phyloP scores from a whole-genome alignment of 2,888 invertebrate species.

The Sinohyriopsis cumingii region DNA sequence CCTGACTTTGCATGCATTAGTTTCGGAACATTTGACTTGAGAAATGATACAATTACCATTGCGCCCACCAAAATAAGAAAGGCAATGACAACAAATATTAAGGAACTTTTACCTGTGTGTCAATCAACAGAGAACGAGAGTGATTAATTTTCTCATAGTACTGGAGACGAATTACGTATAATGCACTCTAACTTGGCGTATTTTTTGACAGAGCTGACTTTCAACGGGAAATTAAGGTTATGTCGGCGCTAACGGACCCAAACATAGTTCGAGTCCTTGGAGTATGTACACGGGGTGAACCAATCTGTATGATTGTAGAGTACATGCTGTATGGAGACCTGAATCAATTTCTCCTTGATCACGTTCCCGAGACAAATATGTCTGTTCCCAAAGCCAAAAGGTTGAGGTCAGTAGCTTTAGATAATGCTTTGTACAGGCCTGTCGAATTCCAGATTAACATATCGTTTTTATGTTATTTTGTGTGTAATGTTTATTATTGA shows the following conservation, averaged over 20 bases:
- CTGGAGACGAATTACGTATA: too few relatives aligned
- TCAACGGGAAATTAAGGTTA: conserved; percentile 86
- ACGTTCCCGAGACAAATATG: conserved; percentile 80
- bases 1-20: too few relatives aligned
- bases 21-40: too few relatives aligned
- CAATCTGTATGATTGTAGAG: conserved; percentile 89
- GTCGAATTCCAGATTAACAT: background rate
- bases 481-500: too few relatives aligned
- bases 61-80: too few relatives aligned
- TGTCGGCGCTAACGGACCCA: conserved; percentile 86
- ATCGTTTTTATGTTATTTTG: too few relatives aligned
- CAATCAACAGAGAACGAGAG: too few relatives aligned
- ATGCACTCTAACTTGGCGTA: too few relatives aligned
- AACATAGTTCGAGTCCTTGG: conserved; percentile 89
- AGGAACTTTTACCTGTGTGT: too few relatives aligned
- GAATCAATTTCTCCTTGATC: conserved; percentile 84
- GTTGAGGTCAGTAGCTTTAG: conserved; percentile 77
- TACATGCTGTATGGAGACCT: conserved; percentile 91
- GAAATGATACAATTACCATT: too few relatives aligned
- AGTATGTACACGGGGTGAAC: conserved; percentile 85
- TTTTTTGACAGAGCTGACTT: conserved; percentile 82
- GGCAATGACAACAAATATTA: too few relatives aligned
- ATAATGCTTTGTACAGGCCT: background rate
- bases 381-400: conserved; percentile 76
- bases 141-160: too few relatives aligned